These are phyloP conservation scores for Synergus umbraculus DNA, from an alignment of 2,888 invertebrate species.

Conservation along the genomic window DNA sequence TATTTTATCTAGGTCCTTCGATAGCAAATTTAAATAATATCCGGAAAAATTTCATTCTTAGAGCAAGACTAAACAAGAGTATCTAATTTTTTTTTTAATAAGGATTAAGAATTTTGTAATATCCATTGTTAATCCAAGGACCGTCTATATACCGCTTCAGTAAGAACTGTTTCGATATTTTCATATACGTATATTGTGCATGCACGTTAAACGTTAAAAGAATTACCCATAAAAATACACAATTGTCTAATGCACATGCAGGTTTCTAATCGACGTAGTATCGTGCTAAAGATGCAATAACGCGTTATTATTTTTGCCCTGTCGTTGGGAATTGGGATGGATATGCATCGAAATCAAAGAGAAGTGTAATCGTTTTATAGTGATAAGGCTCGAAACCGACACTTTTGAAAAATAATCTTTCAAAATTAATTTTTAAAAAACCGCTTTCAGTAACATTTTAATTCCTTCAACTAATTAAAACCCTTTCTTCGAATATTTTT, in stretches of 20 bases:
- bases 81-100: too few species aligned
- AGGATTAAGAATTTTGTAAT: neutral
- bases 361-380: conserved; percentile 14
- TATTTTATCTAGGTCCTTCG: neutral
- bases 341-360: conserved; percentile 18
- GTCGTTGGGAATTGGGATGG: conserved; percentile 21
- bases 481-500: neutral
- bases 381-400: conserved; percentile 12
- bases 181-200: conserved; percentile 28
- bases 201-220: conserved; percentile 61
- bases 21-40: neutral
- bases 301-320: conserved; percentile 18
- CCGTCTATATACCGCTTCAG: neutral
- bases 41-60: too few species aligned
- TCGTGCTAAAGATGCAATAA: conserved; percentile 18
- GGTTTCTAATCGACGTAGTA: conserved; percentile 17
- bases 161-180: neutral
- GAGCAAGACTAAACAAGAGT: too few species aligned
- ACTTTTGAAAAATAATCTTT: neutral
- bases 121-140: neutral
- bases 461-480: neutral
- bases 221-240: conserved; percentile 56
- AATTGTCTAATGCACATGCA: conserved; percentile 47
- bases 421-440: neutral
- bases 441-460: neutral